A percentile compares a stretch with the other conserved stretches of the same genome.
phyloP scores from a whole-genome alignment of 1,140 invertebrate genomes.

The Lamellibrachia luymesi region DNA sequence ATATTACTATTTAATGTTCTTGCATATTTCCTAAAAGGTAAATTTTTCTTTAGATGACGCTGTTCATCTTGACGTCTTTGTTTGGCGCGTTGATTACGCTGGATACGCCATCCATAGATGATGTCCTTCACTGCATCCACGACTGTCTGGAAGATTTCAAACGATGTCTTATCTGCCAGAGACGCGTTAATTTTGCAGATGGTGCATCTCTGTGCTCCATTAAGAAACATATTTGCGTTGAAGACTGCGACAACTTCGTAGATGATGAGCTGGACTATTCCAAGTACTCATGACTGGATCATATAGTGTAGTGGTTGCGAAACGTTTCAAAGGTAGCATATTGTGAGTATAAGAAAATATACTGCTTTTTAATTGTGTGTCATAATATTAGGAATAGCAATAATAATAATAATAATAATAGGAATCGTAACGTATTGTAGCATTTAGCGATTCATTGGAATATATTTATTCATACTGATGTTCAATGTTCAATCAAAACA shows the following conservation, averaged over 20 bases:
- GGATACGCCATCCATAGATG: neutral
- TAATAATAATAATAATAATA: too few species aligned
- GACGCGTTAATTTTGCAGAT: neutral
- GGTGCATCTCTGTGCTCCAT: neutral
- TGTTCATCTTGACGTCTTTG: neutral
- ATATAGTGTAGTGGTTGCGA: neutral
- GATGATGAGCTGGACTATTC: neutral
- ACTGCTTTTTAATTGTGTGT: neutral
- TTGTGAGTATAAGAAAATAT: neutral
- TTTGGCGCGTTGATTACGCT: neutral
- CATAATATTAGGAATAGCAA: neutral
- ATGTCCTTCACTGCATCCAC: neutral
- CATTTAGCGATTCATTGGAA: too few species aligned
- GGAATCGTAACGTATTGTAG: too few species aligned
- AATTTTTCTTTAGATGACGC: neutral
- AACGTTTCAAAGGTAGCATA: neutral
- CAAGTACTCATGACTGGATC: neutral
- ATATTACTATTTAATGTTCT: neutral
- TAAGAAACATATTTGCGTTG: neutral
- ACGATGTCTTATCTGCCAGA: neutral
- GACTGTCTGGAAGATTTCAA: neutral
- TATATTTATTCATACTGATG: too few species aligned
- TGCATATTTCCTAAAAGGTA: neutral
- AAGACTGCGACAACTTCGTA: neutral
- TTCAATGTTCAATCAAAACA: too few species aligned